Evolutionary conservation across 2,888 invertebrate species (phyloP), one percentile per base, ranked within the genome.

Genomic region (Apoda limacodes): DNA sequence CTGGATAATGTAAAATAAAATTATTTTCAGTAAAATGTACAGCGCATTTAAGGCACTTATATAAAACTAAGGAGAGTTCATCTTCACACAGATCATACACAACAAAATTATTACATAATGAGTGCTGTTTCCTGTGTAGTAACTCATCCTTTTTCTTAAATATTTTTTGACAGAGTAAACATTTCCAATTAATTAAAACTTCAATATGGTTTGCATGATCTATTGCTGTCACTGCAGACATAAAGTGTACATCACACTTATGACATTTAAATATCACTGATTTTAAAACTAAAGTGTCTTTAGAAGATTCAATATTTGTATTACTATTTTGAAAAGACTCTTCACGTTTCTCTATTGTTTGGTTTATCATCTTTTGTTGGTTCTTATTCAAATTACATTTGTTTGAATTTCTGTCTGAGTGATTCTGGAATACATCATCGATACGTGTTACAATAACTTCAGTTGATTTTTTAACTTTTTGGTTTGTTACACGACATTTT

Each of bases 241-340:
- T 39, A 49, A 74, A 74, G 39, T 56, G 52, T 23, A 69, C 45
- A 35, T 64, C 54, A 48, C 74, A 74, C 46, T 60, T 55, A 31
- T 40, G 37, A 41, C 74, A 74, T 53, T 62, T 60, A 39, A 58
- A 72, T 20, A 72, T 28, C 29, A 53, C 46, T 15, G 55, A 57
- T 45, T 65, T 55, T 6, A 17, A 7, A 17, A 17, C 17, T 7
- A 17, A 7, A 6, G 17, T 17, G 7, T 17, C 17, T 17, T 17
- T 5, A 7, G 17, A 17, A 17, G 17, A 17, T 17, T 17, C 17
- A 17, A n/a, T n/a, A n/a, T n/a, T n/a, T n/a, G n/a, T n/a, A n/a
- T n/a, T n/a, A n/a, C n/a, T n/a, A n/a, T n/a, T n/a, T n/a, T n/a
- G n/a, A n/a, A n/a, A n/a, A n/a, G n/a, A n/a, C n/a, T n/a, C n/a